A percentile compares a stretch with the other conserved stretches of the same genome.
These are phyloP conservation scores for Drosophila varians DNA, from an alignment of 1,140 invertebrate genomes.

Conservation along the genomic window DNA sequence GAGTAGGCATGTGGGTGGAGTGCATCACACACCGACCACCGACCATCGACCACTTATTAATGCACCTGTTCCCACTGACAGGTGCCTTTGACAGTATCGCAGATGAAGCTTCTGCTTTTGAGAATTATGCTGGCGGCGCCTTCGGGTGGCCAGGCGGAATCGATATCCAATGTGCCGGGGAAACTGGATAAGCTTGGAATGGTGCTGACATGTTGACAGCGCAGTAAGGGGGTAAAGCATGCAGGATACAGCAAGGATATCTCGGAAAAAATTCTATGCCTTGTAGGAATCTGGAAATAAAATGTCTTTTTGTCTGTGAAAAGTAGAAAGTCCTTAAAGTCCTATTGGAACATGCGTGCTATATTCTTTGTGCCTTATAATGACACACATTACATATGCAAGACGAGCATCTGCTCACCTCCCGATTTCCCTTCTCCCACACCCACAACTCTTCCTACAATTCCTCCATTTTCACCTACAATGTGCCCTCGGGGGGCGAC, in stretches of 20 bases:
- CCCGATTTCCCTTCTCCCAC: background rate
- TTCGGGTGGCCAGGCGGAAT: background rate
- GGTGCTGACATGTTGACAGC: conserved; percentile 31
- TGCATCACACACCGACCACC: conserved; percentile 1
- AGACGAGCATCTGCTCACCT: conserved; percentile 41
- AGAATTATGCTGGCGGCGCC: background rate
- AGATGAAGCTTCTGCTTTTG: conserved; percentile 2
- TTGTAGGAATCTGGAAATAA: background rate
- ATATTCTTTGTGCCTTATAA: conserved; percentile 68
- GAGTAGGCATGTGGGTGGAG: background rate
- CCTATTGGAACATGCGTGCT: conserved; percentile 14
- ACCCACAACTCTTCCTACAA: too few relatives aligned
- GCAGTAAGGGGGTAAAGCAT: background rate
- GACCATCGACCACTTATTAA: conserved; percentile 6
- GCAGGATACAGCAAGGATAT: conserved; percentile 7
- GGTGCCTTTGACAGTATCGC: conserved; percentile 24
- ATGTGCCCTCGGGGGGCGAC: conserved; percentile 11
- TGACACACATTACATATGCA: conserved; percentile 72
- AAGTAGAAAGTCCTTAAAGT: too few relatives aligned
- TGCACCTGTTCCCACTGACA: conserved; percentile 23
- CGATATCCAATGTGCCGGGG: background rate
- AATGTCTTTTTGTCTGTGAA: too few relatives aligned
- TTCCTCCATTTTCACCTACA: background rate
- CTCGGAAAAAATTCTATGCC: conserved; percentile 1
- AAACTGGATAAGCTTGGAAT: conserved; percentile 15